Evolutionary conservation across 64 coral and sea anemone species (phyloP).

Genomic region (Platygyra sinensis): DNA sequence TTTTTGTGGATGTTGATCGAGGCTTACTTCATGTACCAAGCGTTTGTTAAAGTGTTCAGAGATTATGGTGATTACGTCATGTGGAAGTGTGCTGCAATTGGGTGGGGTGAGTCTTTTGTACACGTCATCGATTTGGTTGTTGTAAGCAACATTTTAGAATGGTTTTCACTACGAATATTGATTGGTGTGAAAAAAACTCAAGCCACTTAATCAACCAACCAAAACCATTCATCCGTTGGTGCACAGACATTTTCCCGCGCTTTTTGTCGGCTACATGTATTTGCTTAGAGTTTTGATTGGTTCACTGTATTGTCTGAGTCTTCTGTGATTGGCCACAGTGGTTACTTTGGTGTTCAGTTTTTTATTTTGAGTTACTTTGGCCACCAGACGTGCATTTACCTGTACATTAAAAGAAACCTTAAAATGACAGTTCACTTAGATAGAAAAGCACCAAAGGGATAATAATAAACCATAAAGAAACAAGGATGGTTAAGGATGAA

Average conservation of each 20-base stretch:
- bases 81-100: conserved; percentile 78
- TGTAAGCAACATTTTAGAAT: neutral
- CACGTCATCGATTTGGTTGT: neutral
- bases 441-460: no score
- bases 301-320: no score
- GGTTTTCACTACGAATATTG: neutral
- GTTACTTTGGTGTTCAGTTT: neutral
- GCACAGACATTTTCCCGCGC: no score
- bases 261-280: no score
- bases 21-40: conserved; percentile 94
- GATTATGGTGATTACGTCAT: conserved; percentile 88
- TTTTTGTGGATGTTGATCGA: conserved; percentile 97
- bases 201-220: no score
- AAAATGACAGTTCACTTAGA: no score
- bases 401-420: neutral
- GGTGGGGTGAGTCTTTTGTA: conserved; percentile 70
- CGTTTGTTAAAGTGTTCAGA: conserved; percentile 95
- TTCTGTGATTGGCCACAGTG: no score
- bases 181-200: neutral
- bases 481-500: no score
- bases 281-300: no score
- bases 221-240: no score
- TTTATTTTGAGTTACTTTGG: neutral
- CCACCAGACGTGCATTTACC: no score
- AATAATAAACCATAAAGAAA: no score